Percentiles rank a stretch among this genome's conserved stretches.
Conservation (phyloP, 2,888 invertebrate genomes). For the Iselma pallidipennis region DNA sequence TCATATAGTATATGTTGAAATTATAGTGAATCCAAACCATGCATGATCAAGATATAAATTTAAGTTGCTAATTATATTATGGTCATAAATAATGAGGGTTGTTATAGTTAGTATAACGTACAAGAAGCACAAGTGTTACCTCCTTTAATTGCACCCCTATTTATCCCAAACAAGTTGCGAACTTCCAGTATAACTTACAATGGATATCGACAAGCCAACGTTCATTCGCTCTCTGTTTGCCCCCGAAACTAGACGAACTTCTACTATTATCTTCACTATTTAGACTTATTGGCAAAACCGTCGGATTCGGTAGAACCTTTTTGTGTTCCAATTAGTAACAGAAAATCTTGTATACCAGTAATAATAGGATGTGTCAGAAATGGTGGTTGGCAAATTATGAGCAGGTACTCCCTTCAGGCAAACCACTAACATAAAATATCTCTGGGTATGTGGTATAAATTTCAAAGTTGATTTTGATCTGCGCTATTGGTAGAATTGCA, state of each 20-base stretch:
- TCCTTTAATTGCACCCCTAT: constrained; percentile 43
- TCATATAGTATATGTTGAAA: not conserved
- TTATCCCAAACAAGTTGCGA: constrained; percentile 28
- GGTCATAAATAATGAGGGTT: constrained; percentile 49
- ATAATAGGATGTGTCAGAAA: too few species aligned
- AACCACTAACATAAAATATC: too few species aligned
- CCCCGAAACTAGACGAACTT: not conserved
- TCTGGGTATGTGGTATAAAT: not conserved
- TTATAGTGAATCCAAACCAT: constrained; percentile 15
- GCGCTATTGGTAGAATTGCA: not conserved
- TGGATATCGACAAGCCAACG: constrained; percentile 24
- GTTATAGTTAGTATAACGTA: constrained; percentile 42
- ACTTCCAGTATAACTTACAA: constrained; percentile 18
- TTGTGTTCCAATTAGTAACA: too few species aligned
- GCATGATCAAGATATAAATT: constrained; percentile 51
- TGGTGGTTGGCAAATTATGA: too few species aligned
- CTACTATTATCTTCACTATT: not conserved
- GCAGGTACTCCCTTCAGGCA: too few species aligned
- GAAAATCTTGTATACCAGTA: too few species aligned
- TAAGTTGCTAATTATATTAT: constrained; percentile 48
- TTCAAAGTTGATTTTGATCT: not conserved
- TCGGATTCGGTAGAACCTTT: too few species aligned
- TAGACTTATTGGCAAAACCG: too few species aligned
- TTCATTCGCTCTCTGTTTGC: not conserved
- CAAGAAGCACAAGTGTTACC: constrained; percentile 46